Base-by-base conservation (phyloP, 1,140 invertebrate genomes). In the Diabrotica undecimpunctata region DNA sequence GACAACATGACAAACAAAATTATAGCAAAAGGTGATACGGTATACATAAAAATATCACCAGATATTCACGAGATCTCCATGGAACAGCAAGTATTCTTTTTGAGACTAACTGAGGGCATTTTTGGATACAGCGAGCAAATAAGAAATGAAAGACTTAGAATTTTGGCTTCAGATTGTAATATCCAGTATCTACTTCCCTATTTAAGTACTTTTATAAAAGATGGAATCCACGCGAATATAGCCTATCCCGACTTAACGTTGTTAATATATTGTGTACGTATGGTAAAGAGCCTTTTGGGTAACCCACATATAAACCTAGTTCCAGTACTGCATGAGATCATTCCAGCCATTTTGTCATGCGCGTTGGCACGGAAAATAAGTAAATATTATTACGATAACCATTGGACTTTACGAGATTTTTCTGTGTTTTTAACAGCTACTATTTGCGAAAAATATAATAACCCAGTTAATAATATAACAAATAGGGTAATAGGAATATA, bases 391-490 rank as follows among this genome's bases (percentile, higher is more conserved):
- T 67, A 67, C 25, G 70, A 74, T 54, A 74, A 74, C 54, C 72
- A 74, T 41, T 74, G 72, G 72, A 72, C 70, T 9, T 62, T 74
- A 54, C 57, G 72, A 50, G 72, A 74, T 51, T 74, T 72, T 65
- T 68, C 70, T 7, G 64, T 68, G 14, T 67, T 61, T 57, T 59
- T 74, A 12, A 59, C 69, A 6, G 64, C 66, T 6, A 60, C 68
- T 0, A 67, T 74, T 51, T 70, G 70, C 50, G 46, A 70, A 25
- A 65, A n/a, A 36, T 68, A 70, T 53, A 62, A 59, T 7, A 67
- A 70, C 54, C 52, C 67, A 39, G 54, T 69, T 11, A 74, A 74
- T 38, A 70, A 72, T 38, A 72, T 74, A 11, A 70, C 65, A 35
- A 13, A 64, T 8, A 62, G 70, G 13, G 59, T 72, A 10, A 60